Percentiles rank a stretch among this genome's conserved stretches.
phyloP scores from a whole-genome alignment of 2,797 vertebrate genomes.

The Oreochromis mossambicus region DNA sequence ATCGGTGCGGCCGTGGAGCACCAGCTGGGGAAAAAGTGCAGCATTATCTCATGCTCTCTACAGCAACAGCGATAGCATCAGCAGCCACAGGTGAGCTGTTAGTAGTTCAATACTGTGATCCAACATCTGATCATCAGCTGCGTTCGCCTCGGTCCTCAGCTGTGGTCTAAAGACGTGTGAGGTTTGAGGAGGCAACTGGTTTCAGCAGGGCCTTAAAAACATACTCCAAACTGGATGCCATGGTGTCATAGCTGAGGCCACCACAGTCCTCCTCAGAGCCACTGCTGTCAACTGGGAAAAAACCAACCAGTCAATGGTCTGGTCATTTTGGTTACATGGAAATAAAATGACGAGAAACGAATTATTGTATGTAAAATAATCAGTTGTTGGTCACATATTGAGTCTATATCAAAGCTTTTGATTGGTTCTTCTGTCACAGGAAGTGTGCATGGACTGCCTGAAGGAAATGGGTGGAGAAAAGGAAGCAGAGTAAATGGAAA shows the following conservation, averaged over 20 bases:
- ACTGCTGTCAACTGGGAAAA: neutral
- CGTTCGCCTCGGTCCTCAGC: neutral
- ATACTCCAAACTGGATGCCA: neutral
- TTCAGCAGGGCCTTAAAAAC: neutral
- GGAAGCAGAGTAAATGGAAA: conserved; percentile 35
- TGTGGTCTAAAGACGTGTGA: neutral
- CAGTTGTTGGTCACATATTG: conserved; percentile 56
- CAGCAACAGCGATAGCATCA: conserved; percentile 6
- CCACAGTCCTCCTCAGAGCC: neutral
- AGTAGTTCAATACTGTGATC: conserved; percentile 38
- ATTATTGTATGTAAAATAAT: neutral
- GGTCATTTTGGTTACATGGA: too few species aligned
- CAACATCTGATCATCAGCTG: conserved; percentile 49
- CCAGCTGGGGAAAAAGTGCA: neutral
- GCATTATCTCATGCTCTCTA: conserved; percentile 28
- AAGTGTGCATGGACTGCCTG: conserved; percentile 17
- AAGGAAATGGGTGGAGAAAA: neutral
- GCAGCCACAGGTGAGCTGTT: conserved; percentile 4
- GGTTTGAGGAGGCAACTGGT: neutral
- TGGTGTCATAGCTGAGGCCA: neutral
- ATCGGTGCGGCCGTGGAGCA: neutral
- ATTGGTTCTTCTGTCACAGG: conserved; percentile 26
- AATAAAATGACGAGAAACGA: neutral
- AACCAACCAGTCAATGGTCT: neutral
- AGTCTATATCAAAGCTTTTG: conserved; percentile 9